Percentiles rank a stretch among this genome's conserved stretches.
These are phyloP conservation scores for Plebejus melissa DNA, from an alignment of 2,888 invertebrate species.

Conservation along the genomic window DNA sequence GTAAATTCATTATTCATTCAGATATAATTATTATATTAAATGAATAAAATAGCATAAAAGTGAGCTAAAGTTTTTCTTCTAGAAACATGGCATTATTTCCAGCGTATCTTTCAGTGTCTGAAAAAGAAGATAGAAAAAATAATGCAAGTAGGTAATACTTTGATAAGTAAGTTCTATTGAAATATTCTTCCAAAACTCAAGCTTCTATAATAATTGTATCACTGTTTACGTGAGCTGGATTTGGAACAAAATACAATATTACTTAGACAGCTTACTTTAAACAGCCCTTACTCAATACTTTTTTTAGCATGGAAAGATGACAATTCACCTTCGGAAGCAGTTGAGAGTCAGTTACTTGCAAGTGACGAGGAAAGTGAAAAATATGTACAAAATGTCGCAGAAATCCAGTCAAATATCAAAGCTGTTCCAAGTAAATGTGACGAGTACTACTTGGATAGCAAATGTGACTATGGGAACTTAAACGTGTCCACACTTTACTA, in stretches of 20 bases:
- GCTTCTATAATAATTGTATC: background rate
- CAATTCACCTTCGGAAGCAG: conserved; percentile 34
- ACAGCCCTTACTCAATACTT: background rate
- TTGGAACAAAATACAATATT: background rate
- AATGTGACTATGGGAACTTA: conserved; percentile 76
- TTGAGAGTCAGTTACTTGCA: conserved; percentile 51
- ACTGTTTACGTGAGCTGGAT: background rate
- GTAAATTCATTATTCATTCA: too few relatives aligned
- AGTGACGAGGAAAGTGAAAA: conserved; percentile 45
- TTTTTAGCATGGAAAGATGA: conserved; percentile 31
- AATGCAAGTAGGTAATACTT: conserved; percentile 27
- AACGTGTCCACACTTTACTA: conserved; percentile 81
- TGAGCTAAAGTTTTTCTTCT: background rate
- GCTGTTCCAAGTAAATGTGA: conserved; percentile 28
- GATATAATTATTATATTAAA: too few relatives aligned
- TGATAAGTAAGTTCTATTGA: conserved; percentile 30
- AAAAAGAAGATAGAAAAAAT: conserved; percentile 26
- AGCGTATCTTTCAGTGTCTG: conserved; percentile 34
- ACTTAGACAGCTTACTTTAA: too few relatives aligned
- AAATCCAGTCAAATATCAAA: background rate
- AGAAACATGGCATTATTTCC: conserved; percentile 40
- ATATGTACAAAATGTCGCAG: conserved; percentile 13
- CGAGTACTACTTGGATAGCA: conserved; percentile 80
- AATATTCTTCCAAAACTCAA: too few relatives aligned
- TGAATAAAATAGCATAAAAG: too few relatives aligned